Base-by-base conservation (phyloP, 2,888 invertebrate species). In the Apamea monoglypha region DNA sequence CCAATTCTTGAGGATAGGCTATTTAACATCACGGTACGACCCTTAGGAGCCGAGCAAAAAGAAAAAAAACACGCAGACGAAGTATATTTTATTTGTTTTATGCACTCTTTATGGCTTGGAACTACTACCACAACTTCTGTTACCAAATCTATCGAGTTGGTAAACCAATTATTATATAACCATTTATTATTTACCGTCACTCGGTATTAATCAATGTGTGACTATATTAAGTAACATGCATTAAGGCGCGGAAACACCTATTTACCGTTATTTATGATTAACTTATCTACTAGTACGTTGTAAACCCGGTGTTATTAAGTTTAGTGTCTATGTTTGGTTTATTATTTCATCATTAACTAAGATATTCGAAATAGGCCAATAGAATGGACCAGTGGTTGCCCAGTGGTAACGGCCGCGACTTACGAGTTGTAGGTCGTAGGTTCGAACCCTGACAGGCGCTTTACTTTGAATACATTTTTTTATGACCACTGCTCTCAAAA, bases 201-300 rank as follows among this genome's bases (percentile, higher is more conserved):
- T 21, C 25, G 6, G 25, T 36, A 40, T 81, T 63, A 82, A 64
- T 77, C 21, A 73, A 61, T 47, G 25, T 36, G 7, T 66, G n/a
- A 80, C 61, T 81, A 70, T 44, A 74, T 32, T 73, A 69, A 72
- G 66, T 73, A 18, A n/a, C 44, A 18, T 21, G 36, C 14, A 56
- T 47, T 78, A 21, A 50, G 12, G 53, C 29, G 16, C 47, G 21
- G 67, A 72, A 59, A 70, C 32, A 50, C 68, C 29, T 61, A 25
- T 61, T 61, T 36, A 61, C 76, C 61, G 59, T 72, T 81, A 76
- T 56, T 76, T 44, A 61, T 61, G 40, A 72, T 76, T 77, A 69
- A 50, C 25, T 76, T 40, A 56, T 29, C 40, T 40, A 64, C 36
- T 56, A 40, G 25, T 63, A n/a, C 16, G 25, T 40, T 75, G 21